Base-by-base conservation (phyloP, 1,140 invertebrate species). In the Drosophila simulans region DNA sequence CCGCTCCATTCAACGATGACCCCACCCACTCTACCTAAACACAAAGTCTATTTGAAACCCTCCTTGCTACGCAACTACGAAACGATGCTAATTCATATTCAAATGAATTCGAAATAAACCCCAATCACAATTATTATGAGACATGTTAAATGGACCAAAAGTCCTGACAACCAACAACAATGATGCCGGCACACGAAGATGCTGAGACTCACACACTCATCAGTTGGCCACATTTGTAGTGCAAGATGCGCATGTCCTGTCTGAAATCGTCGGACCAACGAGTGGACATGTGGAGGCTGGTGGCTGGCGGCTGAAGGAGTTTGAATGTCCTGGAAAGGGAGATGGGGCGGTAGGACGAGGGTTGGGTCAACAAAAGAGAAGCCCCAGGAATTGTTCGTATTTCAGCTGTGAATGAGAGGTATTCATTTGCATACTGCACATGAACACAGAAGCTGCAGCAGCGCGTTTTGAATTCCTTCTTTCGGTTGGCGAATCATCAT, bases 81-180 rank as follows among this genome's bases (percentile, higher is more conserved):
- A 90, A 86, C 75, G 70, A 68, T 78, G 89, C 89, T 91, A 91
- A 91, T 91, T 91, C 89, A 85, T 81, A 91, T 91, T 84, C 89
- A 91, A 91, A 91, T 91, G 89, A 89, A 91, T 85, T 77, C 84
- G 72, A 82, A 89, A 71, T 89, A 80, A 91, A 91, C 90, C 84
- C 90, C 84, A 91, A 91, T 91, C 84, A 82, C 84, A 89, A 91
- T 91, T 91, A 91, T 91, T 91, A 91, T 84, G 84, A 91, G 89
- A 91, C 89, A 91, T 91, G 89, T 91, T 91, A 91, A 91, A 91
- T 91, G 89, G 89, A 89, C 89, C 89, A 91, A 91, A 85, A 91
- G 84, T 91, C 89, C 89, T 91, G 56, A 78, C 75, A 52, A 51
- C 63, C 82, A 68, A 65, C 75, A 79, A 65, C 64, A 83, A 65